Conservation (phyloP, 64 coral and sea anemone genomes). For the Dendrophyllia cribrosa region DNA sequence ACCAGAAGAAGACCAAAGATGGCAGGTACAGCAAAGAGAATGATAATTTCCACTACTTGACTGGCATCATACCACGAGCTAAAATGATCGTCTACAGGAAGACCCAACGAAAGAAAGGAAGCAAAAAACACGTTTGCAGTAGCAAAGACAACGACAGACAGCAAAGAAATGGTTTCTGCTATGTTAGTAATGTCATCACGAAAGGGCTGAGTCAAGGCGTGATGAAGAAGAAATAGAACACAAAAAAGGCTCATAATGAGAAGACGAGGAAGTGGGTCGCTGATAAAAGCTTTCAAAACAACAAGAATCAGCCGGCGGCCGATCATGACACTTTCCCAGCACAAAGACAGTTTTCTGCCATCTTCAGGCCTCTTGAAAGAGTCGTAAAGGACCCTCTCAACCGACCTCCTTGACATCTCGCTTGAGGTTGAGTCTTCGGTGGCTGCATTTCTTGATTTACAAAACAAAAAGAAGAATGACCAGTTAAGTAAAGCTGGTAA, state of each 20-base stretch:
- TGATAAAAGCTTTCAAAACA: slow-evolving; percentile 52
- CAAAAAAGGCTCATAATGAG: slow-evolving; percentile 48
- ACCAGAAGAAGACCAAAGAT: slow-evolving; percentile 50
- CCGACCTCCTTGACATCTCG: background rate
- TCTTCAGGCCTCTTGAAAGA: slow-evolving; percentile 56
- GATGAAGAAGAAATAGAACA: slow-evolving; percentile 81
- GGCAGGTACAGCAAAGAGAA: slow-evolving; percentile 49
- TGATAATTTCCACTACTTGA: slow-evolving; percentile 21
- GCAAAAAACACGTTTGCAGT: slow-evolving; percentile 46
- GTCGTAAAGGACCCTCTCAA: slow-evolving; percentile 63
- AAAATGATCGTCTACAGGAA: slow-evolving; percentile 32
- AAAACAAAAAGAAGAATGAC: background rate
- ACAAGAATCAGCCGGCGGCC: slow-evolving; percentile 73
- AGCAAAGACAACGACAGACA: slow-evolving; percentile 58
- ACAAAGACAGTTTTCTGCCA: slow-evolving; percentile 26
- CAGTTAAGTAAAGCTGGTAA: slow-evolving; percentile 43
- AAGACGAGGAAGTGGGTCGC: slow-evolving; percentile 54
- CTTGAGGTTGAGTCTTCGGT: background rate
- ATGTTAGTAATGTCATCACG: slow-evolving; percentile 53
- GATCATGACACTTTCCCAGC: slow-evolving; percentile 92
- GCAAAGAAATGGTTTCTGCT: slow-evolving; percentile 72
- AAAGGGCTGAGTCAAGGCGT: slow-evolving; percentile 63
- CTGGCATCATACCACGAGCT: background rate
- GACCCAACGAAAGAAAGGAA: slow-evolving; percentile 36
- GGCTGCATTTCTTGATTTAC: background rate